Base-by-base conservation (phyloP, 92 coral and sea anemone genomes). In the Micromussa lordhowensis region DNA sequence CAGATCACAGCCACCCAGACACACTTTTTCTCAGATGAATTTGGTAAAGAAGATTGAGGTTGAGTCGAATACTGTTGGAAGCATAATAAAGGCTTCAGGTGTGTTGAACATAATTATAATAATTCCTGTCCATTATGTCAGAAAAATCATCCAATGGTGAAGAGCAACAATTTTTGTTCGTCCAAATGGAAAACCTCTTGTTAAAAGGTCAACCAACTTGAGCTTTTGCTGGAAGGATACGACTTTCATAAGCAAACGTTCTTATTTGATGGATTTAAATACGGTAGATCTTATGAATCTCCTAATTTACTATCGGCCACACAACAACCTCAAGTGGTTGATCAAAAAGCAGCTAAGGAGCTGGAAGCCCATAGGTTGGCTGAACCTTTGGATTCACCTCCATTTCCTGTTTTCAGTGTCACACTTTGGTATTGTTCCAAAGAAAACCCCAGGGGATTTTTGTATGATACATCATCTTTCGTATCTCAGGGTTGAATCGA, bases 401-500 rank as follows among this genome's bases (percentile, higher is more conserved):
- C 93, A 18, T 84, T 87, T 68, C 24, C 28, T 32, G 36, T 54
- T 19, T 90, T 90, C 77, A 34, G 78, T 93, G 30, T 90, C 93
- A 4, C 95, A 93, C 29, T 74, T 93, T 26, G 95, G 95, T 29
- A 85, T 92, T 3, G 88, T 90, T 44, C 93, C 93, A 34, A 90
- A 90, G 49, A 90, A 90, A 77, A 79, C 44, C 91, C 38, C 38
- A 36, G 38, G 38, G 38, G 38, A 36, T 36, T 36, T 36, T 36
- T 5, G 38, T 36, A 36, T 36, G 38, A 36, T 36, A 2, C 1
- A 5, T 36, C 38, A 36, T 5, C 2, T 36, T 36, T 36, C 38
- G 4, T 36, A 36, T 36, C 38, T 5, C 38, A 36, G 38, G 0
- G 93, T 91, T 13, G 95, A 92, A 80, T 90, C 96, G 5, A 92